phyloP scores from a whole-genome alignment of 1,140 invertebrate species.

The Halyomorpha halys region DNA sequence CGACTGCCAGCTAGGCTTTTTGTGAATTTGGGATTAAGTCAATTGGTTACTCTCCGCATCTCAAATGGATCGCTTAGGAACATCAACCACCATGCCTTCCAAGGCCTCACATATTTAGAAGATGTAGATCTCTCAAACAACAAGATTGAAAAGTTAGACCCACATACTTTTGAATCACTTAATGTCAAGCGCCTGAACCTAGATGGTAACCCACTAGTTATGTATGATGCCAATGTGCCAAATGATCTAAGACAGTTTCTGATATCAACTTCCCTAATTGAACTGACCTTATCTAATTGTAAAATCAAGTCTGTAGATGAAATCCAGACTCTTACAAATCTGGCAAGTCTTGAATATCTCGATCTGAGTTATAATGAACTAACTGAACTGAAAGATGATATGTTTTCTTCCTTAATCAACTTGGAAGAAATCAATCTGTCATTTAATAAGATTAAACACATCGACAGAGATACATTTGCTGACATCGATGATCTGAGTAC shows the following conservation, averaged over 20 bases:
- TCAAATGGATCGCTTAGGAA: constrained; percentile 36
- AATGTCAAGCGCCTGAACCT: constrained; percentile 55
- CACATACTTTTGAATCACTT: constrained; percentile 49
- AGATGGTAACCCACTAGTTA: constrained; percentile 45
- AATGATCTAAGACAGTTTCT: constrained; percentile 40
- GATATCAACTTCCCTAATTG: constrained; percentile 49
- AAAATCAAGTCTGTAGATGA: constrained; percentile 37
- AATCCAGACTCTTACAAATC: constrained; percentile 46
- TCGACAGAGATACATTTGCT: constrained; percentile 47
- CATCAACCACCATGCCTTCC: constrained; percentile 46
- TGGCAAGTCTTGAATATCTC: constrained; percentile 50
- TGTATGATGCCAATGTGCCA: not conserved
- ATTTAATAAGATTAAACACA: constrained; percentile 46
- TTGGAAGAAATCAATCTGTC: constrained; percentile 57
- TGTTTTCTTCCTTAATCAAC: constrained; percentile 46
- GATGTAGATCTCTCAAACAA: constrained; percentile 55
- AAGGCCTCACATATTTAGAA: constrained; percentile 50
- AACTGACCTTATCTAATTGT: constrained; percentile 54
- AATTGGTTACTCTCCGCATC: constrained; percentile 35
- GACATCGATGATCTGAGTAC: constrained; percentile 47
- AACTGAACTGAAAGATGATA: constrained; percentile 45
- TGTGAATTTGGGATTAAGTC: constrained; percentile 1
- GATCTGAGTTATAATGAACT: constrained; percentile 52
- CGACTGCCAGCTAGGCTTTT: constrained; percentile 13
- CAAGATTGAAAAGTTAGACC: constrained; percentile 47